Percentiles rank a stretch among this genome's conserved stretches.
Conservation (phyloP, 2,888 invertebrate species). For the Candidula unifasciata region DNA sequence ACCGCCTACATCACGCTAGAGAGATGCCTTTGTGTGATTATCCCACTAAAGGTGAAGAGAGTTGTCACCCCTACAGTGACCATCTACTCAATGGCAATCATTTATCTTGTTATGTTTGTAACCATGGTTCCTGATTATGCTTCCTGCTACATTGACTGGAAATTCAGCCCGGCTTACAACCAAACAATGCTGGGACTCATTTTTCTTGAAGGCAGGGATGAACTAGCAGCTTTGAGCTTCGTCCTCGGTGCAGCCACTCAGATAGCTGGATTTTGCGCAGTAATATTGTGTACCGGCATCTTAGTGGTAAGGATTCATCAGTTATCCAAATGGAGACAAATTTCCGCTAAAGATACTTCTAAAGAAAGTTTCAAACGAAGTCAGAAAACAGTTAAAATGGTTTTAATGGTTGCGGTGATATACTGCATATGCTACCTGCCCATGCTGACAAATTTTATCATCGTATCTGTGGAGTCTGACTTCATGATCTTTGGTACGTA, state of each 20-base stretch:
- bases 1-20: no score
- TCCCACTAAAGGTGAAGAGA: no score
- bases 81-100: background rate
- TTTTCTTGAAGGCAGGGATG: background rate
- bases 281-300: background rate
- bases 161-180: background rate
- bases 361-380: background rate
- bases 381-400: background rate
- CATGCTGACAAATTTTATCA: background rate
- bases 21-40: no score
- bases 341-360: background rate
- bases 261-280: background rate
- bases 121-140: background rate
- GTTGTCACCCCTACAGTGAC: no score
- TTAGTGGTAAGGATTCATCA: background rate
- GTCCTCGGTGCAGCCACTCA: background rate
- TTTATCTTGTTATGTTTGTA: background rate
- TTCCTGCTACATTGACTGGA: background rate
- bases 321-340: no score
- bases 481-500: background rate
- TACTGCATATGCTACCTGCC: constrained; percentile 2
- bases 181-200: background rate
- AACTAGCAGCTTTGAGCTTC: background rate
- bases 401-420: background rate
- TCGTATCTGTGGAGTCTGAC: background rate